phyloP scores from a whole-genome alignment of 2,113 vertebrate genomes.

The Bungarus multicinctus region DNA sequence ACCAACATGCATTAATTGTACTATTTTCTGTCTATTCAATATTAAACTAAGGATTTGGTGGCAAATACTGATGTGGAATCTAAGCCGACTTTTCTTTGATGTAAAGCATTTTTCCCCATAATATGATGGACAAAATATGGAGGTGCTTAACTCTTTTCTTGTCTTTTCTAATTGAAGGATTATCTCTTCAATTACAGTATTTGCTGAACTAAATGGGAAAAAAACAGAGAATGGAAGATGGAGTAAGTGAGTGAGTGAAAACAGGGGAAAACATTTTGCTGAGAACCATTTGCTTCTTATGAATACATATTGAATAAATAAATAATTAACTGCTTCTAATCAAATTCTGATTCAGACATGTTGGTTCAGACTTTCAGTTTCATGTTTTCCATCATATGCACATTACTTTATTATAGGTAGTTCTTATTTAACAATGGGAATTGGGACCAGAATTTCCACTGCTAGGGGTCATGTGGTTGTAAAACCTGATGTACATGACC shows the following conservation, averaged over 20 bases:
- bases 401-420: background rate
- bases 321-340: background rate
- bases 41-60: background rate
- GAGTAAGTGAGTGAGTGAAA: background rate
- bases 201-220: too few species aligned
- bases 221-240: background rate
- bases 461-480: background rate
- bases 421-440: background rate
- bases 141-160: background rate
- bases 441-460: background rate
- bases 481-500: background rate
- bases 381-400: background rate
- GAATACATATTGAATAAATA: background rate
- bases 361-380: background rate
- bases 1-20: background rate
- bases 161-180: background rate
- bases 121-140: too few species aligned
- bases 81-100: background rate
- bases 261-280: background rate
- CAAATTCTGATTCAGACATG: background rate
- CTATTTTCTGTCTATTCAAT: background rate
- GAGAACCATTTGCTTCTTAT: background rate
- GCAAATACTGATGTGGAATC: background rate
- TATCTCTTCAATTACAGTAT: too few species aligned
- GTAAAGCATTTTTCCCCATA: background rate